Evolutionary conservation across 2,888 invertebrate genomes (phyloP).

Genomic region (Corbicula japonica): DNA sequence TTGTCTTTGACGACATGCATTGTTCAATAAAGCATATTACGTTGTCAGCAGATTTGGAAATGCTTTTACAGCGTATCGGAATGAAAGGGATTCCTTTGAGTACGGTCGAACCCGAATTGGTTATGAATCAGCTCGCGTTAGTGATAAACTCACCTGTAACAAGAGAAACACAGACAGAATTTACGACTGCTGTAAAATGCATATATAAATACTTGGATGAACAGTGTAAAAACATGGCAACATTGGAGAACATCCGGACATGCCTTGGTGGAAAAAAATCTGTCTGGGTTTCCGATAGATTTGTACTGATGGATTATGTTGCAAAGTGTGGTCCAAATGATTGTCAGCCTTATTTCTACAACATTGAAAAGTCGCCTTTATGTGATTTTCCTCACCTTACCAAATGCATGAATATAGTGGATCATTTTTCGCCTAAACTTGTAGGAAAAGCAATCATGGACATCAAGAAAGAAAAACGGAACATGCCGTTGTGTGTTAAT

Average conservation of each 20-base stretch:
- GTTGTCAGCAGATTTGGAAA: too few relatives aligned
- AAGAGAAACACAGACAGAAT: not conserved
- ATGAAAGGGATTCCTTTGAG: too few relatives aligned
- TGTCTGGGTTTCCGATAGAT: conserved; percentile 22
- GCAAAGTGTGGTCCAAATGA: not conserved
- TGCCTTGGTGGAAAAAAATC: not conserved
- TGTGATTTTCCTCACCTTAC: not conserved
- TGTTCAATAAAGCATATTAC: too few relatives aligned
- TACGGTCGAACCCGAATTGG: too few relatives aligned
- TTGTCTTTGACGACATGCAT: too few relatives aligned
- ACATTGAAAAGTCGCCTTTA: not conserved
- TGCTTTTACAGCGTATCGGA: too few relatives aligned
- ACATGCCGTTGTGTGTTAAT: too few relatives aligned
- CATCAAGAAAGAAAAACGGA: too few relatives aligned
- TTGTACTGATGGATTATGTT: not conserved
- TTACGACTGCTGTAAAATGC: not conserved
- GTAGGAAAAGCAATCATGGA: too few relatives aligned
- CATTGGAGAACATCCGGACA: not conserved
- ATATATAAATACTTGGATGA: conserved; percentile 7
- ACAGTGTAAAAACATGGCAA: not conserved
- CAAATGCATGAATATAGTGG: conserved; percentile 3
- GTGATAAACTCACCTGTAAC: too few relatives aligned
- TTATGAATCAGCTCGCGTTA: too few relatives aligned
- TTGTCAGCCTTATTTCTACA: conserved; percentile 24
- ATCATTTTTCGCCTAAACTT: not conserved